Conservation (phyloP, 2,888 invertebrate genomes). For the Tenthredo livida region DNA sequence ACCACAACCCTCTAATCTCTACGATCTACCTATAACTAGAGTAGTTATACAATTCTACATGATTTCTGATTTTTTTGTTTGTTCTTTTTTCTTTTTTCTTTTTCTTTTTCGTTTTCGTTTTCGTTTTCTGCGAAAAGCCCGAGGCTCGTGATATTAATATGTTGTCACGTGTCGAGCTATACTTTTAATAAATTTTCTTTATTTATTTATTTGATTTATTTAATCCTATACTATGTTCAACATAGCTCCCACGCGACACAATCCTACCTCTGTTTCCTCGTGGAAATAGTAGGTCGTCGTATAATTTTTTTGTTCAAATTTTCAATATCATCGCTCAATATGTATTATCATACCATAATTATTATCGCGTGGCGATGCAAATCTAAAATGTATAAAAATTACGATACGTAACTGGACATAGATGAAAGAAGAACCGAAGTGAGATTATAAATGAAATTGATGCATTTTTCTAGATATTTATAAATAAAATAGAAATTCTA, state of each 20-base stretch:
- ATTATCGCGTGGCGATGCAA: background rate
- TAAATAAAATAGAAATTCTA: background rate
- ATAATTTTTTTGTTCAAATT: background rate
- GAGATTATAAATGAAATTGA: background rate
- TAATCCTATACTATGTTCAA: slow-evolving; percentile 52
- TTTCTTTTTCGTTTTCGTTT: background rate
- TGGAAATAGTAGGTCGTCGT: slow-evolving; percentile 2
- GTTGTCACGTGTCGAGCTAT: slow-evolving; percentile 37
- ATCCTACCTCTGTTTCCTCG: background rate
- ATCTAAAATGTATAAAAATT: background rate
- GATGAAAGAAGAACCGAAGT: background rate
- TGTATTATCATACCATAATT: background rate
- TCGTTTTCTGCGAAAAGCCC: background rate
- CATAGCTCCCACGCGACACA: slow-evolving; percentile 47
- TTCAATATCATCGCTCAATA: background rate
- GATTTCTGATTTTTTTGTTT: background rate
- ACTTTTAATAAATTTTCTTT: slow-evolving; percentile 44
- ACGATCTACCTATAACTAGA: slow-evolving; percentile 1
- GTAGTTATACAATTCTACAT: slow-evolving; percentile 28
- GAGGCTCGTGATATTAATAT: background rate
- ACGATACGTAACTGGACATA: background rate
- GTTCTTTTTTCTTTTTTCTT: background rate
- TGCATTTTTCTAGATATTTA: background rate
- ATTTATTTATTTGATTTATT: background rate
- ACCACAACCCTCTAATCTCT: slow-evolving; percentile 9